A percentile compares a stretch with the other conserved stretches of the same genome.
These are phyloP conservation scores for Sphaerophoria taeniata DNA, from an alignment of 2,888 invertebrate species.

Conservation along the genomic window DNA sequence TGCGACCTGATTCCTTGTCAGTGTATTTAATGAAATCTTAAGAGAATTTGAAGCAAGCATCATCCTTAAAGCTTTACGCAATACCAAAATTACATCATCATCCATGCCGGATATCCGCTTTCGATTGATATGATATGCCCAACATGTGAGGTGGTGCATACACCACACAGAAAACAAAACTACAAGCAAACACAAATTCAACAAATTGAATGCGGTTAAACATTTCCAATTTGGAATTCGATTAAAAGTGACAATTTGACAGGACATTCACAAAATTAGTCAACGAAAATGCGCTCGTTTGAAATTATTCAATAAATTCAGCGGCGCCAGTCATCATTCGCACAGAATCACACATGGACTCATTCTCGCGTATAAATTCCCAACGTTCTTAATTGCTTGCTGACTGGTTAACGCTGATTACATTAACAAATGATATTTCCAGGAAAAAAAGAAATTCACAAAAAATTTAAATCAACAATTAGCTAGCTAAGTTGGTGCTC, in stretches of 20 bases:
- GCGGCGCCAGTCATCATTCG: conserved; percentile 12
- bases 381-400: conserved; percentile 17
- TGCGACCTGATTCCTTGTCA: conserved; percentile 2
- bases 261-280: conserved; percentile 2
- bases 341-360: not conserved
- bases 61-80: too few species aligned
- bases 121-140: not conserved
- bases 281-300: conserved; percentile 6
- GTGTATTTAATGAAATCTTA: conserved; percentile 3
- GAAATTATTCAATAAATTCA: conserved; percentile 1
- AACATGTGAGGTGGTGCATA: not conserved
- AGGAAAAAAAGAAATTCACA: not conserved
- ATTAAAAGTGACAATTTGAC: conserved; percentile 29
- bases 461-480: conserved; percentile 22
- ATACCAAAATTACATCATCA: not conserved
- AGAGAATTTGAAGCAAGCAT: not conserved
- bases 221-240: conserved; percentile 5
- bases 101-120: not conserved
- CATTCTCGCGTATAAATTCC: not conserved
- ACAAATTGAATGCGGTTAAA: not conserved
- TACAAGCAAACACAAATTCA: not conserved
- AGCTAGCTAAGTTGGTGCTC: conserved; percentile 22
- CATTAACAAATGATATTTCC: not conserved
- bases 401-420: conserved; percentile 10
- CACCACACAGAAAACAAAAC: not conserved